Conservation (phyloP, 2,888 invertebrate species). For the Dasysyrphus albostriatus region DNA sequence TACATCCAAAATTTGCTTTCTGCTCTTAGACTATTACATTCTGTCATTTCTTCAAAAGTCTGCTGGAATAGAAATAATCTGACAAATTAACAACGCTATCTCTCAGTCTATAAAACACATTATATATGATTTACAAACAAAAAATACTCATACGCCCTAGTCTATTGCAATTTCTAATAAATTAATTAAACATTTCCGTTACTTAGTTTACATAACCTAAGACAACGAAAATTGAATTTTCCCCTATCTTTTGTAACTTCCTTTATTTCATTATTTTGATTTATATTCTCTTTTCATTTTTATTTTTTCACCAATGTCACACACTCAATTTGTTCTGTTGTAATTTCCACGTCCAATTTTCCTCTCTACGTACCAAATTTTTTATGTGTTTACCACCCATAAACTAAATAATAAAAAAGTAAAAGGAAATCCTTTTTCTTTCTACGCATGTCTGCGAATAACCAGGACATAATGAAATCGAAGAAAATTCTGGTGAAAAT, state of each 20-base stretch:
- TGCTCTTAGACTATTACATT: too few relatives aligned
- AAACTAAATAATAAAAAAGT: neutral
- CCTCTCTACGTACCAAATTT: neutral
- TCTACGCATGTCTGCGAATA: constrained; percentile 62
- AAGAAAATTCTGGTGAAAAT: constrained; percentile 53
- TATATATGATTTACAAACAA: neutral
- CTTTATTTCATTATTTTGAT: neutral
- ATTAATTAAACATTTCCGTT: constrained; percentile 24
- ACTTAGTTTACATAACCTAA: constrained; percentile 55
- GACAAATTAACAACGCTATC: neutral
- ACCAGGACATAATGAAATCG: constrained; percentile 36
- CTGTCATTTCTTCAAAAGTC: too few relatives aligned
- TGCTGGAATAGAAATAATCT: too few relatives aligned
- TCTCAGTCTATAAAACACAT: neutral
- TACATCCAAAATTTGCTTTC: too few relatives aligned
- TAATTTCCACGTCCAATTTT: constrained; percentile 25
- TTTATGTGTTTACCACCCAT: constrained; percentile 26
- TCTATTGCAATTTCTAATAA: neutral
- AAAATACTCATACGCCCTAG: constrained; percentile 51
- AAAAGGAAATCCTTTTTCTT: constrained; percentile 7
- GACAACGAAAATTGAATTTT: constrained; percentile 54
- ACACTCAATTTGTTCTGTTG: neutral
- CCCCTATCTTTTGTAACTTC: constrained; percentile 8
- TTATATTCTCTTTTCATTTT: neutral
- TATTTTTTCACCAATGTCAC: constrained; percentile 22